A percentile compares a stretch with the other conserved stretches of the same genome.
These are phyloP conservation scores for Deilephila elpenor DNA, from an alignment of 2,888 invertebrate genomes.

Conservation along the genomic window DNA sequence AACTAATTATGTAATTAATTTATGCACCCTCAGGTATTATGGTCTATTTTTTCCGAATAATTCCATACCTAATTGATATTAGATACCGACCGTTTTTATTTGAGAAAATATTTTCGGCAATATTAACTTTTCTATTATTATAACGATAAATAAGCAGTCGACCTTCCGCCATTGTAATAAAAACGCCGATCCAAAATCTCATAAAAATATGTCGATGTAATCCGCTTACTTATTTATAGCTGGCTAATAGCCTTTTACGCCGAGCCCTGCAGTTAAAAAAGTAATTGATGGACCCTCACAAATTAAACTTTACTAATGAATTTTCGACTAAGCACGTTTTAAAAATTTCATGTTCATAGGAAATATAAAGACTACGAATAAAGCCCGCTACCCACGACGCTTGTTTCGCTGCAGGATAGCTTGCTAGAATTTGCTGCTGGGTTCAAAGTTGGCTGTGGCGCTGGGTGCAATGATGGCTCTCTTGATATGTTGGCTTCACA, in stretches of 20 bases:
- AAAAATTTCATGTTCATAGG: neutral
- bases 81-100: too few relatives aligned
- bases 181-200: neutral
- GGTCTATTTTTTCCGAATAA: too few relatives aligned
- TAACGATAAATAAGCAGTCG: neutral
- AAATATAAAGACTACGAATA: neutral
- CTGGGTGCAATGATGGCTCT: too few relatives aligned
- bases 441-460: too few relatives aligned
- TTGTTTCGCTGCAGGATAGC: too few relatives aligned
- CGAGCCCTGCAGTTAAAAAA: neutral
- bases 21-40: too few relatives aligned
- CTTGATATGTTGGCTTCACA: too few relatives aligned
- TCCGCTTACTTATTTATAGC: neutral
- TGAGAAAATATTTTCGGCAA: too few relatives aligned
- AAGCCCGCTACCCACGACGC: too few relatives aligned
- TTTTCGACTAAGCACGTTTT: neutral
- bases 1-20: too few relatives aligned
- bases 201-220: neutral
- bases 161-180: neutral
- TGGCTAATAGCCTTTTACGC: neutral
- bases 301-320: neutral
- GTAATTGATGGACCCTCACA: constrained; percentile 10
- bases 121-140: neutral
- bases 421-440: too few relatives aligned
- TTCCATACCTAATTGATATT: too few relatives aligned